Percentiles rank a stretch among this genome's conserved stretches.
These are phyloP conservation scores for Papilio aristodemus DNA, from an alignment of 1,140 invertebrate genomes.

Conservation along the genomic window DNA sequence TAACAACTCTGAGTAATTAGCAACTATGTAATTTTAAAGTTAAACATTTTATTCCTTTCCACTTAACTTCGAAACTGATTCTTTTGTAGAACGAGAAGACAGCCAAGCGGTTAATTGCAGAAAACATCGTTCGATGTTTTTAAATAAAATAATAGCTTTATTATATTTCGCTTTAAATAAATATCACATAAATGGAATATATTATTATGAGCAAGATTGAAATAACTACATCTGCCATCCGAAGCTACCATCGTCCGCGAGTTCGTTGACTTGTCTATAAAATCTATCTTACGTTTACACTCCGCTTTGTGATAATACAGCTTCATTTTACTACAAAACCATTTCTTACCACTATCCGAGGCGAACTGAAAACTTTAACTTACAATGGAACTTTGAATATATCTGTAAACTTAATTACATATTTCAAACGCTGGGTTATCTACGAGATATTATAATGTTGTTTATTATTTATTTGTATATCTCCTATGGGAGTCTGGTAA, in stretches of 20 bases:
- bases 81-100: too few relatives aligned
- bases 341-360: slow-evolving; percentile 22
- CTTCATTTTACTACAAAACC: slow-evolving; percentile 29
- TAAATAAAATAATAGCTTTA: neutral
- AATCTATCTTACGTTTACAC: slow-evolving; percentile 20
- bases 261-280: slow-evolving; percentile 30
- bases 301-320: slow-evolving; percentile 16
- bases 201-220: slow-evolving; percentile 23
- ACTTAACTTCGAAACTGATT: too few relatives aligned
- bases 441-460: neutral
- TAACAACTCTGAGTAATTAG: neutral
- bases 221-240: slow-evolving; percentile 16
- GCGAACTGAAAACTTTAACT: slow-evolving; percentile 22
- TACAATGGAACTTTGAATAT: slow-evolving; percentile 16
- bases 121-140: neutral
- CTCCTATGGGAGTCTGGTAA: slow-evolving; percentile 12
- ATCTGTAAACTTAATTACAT: slow-evolving; percentile 18
- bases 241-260: slow-evolving; percentile 5
- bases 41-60: too few relatives aligned
- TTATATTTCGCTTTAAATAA: neutral
- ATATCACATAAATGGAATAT: neutral
- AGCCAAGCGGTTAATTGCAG: neutral
- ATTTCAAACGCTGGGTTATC: slow-evolving; percentile 3
- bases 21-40: too few relatives aligned
- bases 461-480: neutral